Percentiles rank a stretch among this genome's conserved stretches.
Evolutionary conservation across 2,888 invertebrate species (phyloP).

Genomic region (Coenonympha glycerion): DNA sequence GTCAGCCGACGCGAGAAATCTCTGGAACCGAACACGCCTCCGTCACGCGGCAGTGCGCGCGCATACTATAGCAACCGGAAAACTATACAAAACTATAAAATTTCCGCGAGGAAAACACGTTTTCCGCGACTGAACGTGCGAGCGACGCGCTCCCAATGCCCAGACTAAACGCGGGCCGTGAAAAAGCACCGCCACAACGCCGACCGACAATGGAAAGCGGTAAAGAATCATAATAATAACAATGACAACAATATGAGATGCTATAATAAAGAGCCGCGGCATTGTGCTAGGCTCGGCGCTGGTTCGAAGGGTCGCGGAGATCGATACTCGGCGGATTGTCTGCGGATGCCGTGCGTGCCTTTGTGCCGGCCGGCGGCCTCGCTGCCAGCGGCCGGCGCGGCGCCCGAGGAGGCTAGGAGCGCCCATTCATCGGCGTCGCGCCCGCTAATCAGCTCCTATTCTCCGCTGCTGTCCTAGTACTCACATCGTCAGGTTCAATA

Average conservation of each 20-base stretch:
- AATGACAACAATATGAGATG: slow-evolving; percentile 77
- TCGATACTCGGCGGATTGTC: slow-evolving; percentile 72
- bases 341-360: slow-evolving; percentile 67
- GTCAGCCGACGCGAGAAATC: slow-evolving; percentile 35
- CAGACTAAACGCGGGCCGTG: slow-evolving; percentile 75
- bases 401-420: slow-evolving; percentile 33
- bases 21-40: slow-evolving; percentile 21
- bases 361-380: slow-evolving; percentile 47
- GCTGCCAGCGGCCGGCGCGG: slow-evolving; percentile 33
- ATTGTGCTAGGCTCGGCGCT: slow-evolving; percentile 73
- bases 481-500: slow-evolving; percentile 3
- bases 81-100: slow-evolving; percentile 52
- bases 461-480: slow-evolving; percentile 23
- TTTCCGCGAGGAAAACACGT: slow-evolving; percentile 68
- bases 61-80: slow-evolving; percentile 49
- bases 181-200: slow-evolving; percentile 76
- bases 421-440: slow-evolving; percentile 50
- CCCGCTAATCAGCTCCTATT: slow-evolving; percentile 57
- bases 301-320: slow-evolving; percentile 74
- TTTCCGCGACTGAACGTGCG: slow-evolving; percentile 74
- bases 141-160: slow-evolving; percentile 73
- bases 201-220: slow-evolving; percentile 76
- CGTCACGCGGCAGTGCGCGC: slow-evolving; percentile 47
- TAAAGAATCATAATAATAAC: slow-evolving; percentile 77
- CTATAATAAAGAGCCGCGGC: slow-evolving; percentile 75